Evolutionary conservation across 2,113 vertebrate genomes (phyloP), one percentile per base, ranked within the genome.

Genomic region (Andinoacara biseriatus): DNA sequence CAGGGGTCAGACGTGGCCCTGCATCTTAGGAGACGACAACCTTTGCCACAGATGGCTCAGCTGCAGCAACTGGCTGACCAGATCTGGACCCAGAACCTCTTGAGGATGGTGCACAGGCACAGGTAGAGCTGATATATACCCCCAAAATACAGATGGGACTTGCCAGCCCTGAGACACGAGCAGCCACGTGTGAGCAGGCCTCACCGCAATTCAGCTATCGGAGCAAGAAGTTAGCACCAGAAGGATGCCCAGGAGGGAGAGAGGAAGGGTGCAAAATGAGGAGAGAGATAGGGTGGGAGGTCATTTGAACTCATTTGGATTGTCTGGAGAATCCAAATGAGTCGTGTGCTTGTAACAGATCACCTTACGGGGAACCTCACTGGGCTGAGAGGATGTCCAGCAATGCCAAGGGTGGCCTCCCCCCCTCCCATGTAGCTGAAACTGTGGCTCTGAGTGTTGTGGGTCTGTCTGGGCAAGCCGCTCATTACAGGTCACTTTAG

Each of bases 341-440:
- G 90, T 84, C 59, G 1, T 94, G 92, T 94, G 94, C 94, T 94
- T 92, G 87, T 88, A 89, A 93, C 92, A 84, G 91, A 88, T 86
- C 85, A 74, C 62, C 76, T 77, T 58, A n/a, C 3, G 49, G 61
- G 63, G 67, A 72, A 87, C 80, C 84, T 85, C 31, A 22, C 81
- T 80, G 88, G 76, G 84, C 76, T 7, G 43, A 84, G 82, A 29
- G 65, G 75, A 57, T 67, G 74, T 86, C 84, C 89, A 58, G 86
- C 13, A 58, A 61, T 78, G 88, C 57, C 80, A 59, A 38, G 78
- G 79, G 58, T 56, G 82, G 80, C 67, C 77, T 15, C 35, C 26
- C 69, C 10, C 6, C 31, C 3, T 31, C 31, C 49, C 2, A 1
- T 58, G 67, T 63, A 84, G 87, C 85, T 62, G 86, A 85, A 76